phyloP scores from a whole-genome alignment of 2,888 invertebrate genomes.

The Andrena flavipes region DNA sequence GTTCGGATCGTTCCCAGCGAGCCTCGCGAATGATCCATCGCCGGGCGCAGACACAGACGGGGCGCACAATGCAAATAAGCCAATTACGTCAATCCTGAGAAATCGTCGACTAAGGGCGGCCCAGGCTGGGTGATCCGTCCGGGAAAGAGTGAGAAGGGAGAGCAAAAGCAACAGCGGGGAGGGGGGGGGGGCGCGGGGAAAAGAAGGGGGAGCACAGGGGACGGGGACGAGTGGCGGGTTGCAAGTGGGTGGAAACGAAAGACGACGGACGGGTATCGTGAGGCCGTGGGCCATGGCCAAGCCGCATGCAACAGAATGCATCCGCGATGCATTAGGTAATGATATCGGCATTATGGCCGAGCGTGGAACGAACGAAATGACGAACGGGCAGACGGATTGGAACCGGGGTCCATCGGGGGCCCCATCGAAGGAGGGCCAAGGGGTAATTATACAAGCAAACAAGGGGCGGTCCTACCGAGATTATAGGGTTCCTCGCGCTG shows the following conservation, averaged over 20 bases:
- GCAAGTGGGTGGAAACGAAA: constrained; percentile 20
- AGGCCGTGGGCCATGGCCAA: constrained; percentile 53
- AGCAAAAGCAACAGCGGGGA: background rate
- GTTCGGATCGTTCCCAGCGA: constrained; percentile 29
- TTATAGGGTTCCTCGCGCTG: constrained; percentile 78
- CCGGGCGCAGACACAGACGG: constrained; percentile 56
- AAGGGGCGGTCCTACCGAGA: constrained; percentile 81
- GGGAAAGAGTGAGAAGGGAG: background rate
- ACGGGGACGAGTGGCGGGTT: too few species aligned
- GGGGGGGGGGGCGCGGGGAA: background rate
- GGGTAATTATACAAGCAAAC: constrained; percentile 83
- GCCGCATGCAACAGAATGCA: constrained; percentile 66
- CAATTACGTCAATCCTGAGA: constrained; percentile 77
- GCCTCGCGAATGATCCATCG: constrained; percentile 63
- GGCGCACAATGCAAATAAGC: constrained; percentile 74
- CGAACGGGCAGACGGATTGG: constrained; percentile 77
- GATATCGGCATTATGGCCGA: constrained; percentile 80
- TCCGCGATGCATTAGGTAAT: constrained; percentile 79
- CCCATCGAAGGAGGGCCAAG: constrained; percentile 78
- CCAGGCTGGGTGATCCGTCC: background rate
- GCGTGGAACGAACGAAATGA: constrained; percentile 72
- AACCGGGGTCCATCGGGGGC: constrained; percentile 70
- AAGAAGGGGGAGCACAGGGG: background rate
- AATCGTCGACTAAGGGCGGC: constrained; percentile 63
- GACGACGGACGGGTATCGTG: constrained; percentile 47